Evolutionary conservation across 2,888 invertebrate species (phyloP).

Genomic region (Tyria jacobaeae): DNA sequence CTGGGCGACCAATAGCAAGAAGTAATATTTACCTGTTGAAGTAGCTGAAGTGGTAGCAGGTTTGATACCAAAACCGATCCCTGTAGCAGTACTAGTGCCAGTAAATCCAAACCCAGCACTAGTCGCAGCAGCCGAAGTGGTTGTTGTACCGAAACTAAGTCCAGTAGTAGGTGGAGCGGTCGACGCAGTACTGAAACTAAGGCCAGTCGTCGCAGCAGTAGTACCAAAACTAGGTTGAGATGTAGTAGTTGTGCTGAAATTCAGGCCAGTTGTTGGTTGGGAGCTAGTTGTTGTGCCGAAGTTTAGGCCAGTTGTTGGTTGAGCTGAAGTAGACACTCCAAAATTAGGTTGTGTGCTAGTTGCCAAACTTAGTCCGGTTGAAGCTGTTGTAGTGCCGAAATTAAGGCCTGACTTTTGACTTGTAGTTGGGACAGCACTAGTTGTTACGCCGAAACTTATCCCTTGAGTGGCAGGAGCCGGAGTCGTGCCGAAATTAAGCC

Average conservation of each 20-base stretch:
- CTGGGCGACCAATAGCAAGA: too few species aligned
- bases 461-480: slow-evolving; percentile 25
- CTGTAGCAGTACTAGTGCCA: slow-evolving; percentile 22
- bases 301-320: slow-evolving; percentile 33
- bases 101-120: slow-evolving; percentile 15
- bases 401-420: slow-evolving; percentile 32
- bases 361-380: slow-evolving; percentile 43
- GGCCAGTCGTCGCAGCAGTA: slow-evolving; percentile 14
- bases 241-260: slow-evolving; percentile 16
- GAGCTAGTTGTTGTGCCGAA: slow-evolving; percentile 34
- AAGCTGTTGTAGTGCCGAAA: slow-evolving; percentile 42
- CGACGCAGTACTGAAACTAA: slow-evolving; percentile 24
- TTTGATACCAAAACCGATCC: slow-evolving; percentile 48
- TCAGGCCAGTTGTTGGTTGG: slow-evolving; percentile 25
- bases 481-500: slow-evolving; percentile 27
- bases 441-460: slow-evolving; percentile 39
- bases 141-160: slow-evolving; percentile 39
- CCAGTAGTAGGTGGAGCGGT: slow-evolving; percentile 28
- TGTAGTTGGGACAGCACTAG: slow-evolving; percentile 23
- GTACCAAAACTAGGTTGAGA: slow-evolving; percentile 36
- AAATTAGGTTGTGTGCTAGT: slow-evolving; percentile 20
- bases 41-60: slow-evolving; percentile 30
- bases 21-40: slow-evolving; percentile 33
- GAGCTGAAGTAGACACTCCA: slow-evolving; percentile 11
- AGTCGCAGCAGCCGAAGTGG: slow-evolving; percentile 15